Base-by-base conservation (phyloP, 2,888 invertebrate genomes). In the Brachylomia viminalis region DNA sequence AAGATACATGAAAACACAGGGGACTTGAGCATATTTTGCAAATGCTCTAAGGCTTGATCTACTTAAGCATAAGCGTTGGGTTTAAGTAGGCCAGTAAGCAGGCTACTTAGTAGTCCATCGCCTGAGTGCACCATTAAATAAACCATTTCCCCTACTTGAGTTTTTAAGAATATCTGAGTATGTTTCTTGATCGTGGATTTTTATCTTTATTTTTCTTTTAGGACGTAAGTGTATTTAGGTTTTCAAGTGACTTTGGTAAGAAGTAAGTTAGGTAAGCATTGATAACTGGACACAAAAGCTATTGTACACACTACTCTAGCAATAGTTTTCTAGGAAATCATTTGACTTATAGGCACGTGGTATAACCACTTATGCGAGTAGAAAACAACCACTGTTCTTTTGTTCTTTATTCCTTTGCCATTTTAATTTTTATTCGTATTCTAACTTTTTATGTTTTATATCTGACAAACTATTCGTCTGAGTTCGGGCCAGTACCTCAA, bases 51-150 rank as follows among this genome's bases (percentile, higher is more conserved):
- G 75, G 42, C 68, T 79, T 73, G 73, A 73, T 73, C 62, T 83
- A 76, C 84, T 84, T 83, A 83, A 84, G 71, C 77, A 85, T 80
- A 86, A 84, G 69, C 83, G 75, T 73, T 84, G 84, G 56, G 73
- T 73, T 86, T 86, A 86, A 86, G 85, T 86, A 84, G 86, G 75
- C 75, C 59, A 80, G 77, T 84, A 84, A 85, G 86, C 84, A 86
- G 77, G 67, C 80, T 86, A 86, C 84, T 86, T 86, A 85, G 85
- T 78, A 85, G 84, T 86, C 85, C 84, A 85, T 86, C 68, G 77
- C 86, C 73, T 86, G 86, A 86, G 85, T 85, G 85, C 85, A 85
- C 73, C 86, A 80, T 85, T 84, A 85, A 86, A 85, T 85, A 86
- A 85, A 84, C 84, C 80, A 83, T 86, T 86, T 75, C 68, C 70